Conservation (phyloP, 2,888 invertebrate species). For the Macrophya alboannulata region DNA sequence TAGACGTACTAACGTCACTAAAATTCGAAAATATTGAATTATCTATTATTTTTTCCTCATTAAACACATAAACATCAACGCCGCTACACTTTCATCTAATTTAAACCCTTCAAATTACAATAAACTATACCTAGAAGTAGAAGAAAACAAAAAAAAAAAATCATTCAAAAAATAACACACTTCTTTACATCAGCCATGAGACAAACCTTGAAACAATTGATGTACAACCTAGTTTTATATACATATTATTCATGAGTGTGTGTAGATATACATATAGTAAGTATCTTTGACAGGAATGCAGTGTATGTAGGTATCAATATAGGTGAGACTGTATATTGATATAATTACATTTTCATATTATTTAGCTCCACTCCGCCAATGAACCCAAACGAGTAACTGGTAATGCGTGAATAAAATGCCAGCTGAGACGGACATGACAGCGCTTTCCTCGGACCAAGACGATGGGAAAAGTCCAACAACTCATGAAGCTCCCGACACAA, state of each 20-base stretch:
- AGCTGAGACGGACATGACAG: constrained; percentile 68
- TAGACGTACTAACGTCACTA: background rate
- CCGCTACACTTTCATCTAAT: background rate
- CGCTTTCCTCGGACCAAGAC: constrained; percentile 68
- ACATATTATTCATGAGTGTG: constrained; percentile 18
- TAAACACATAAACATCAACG: background rate
- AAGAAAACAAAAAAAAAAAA: background rate
- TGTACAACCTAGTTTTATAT: constrained; percentile 7
- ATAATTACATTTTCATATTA: background rate
- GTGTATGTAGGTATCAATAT: too few species aligned
- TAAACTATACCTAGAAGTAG: background rate
- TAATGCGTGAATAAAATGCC: constrained; percentile 69
- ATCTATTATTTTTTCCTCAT: background rate
- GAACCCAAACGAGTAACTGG: background rate
- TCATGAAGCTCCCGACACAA: background rate
- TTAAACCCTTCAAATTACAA: background rate
- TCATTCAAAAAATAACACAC: background rate
- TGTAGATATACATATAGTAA: background rate
- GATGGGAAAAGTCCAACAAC: constrained; percentile 61
- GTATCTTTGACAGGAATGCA: background rate
- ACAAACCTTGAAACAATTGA: constrained; percentile 40
- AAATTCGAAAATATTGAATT: constrained; percentile 38
- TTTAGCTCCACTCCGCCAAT: background rate
- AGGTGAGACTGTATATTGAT: background rate
- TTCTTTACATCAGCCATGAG: background rate